Conservation (phyloP, 1,140 invertebrate genomes). For the Euglossa dilemma region DNA sequence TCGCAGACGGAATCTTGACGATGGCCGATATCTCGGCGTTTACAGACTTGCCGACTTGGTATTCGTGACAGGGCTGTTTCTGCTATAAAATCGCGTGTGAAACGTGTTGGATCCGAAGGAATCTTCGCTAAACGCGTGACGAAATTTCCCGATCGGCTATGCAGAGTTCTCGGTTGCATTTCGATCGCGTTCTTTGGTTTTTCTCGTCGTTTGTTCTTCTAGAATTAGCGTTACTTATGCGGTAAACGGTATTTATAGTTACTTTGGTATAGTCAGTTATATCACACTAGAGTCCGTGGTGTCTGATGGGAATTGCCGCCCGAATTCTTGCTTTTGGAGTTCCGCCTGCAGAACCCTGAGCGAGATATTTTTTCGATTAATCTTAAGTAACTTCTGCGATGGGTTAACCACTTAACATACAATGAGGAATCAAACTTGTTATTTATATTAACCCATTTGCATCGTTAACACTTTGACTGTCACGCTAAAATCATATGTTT, state of each 20-base stretch:
- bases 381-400: too few relatives aligned
- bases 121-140: neutral
- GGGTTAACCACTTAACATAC: too few relatives aligned
- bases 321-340: constrained; percentile 52
- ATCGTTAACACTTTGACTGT: too few relatives aligned
- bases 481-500: too few relatives aligned
- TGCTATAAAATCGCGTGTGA: constrained; percentile 18
- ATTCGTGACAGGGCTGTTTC: neutral
- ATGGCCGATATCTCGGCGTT: constrained; percentile 2
- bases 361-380: neutral
- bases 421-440: too few relatives aligned
- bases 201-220: constrained; percentile 24
- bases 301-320: constrained; percentile 34
- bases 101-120: neutral
- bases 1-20: constrained; percentile 52
- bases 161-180: neutral
- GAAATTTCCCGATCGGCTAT: constrained; percentile 1
- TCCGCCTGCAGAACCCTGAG: constrained; percentile 73
- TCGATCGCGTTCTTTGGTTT: constrained; percentile 1
- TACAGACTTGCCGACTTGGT: neutral
- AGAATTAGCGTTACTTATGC: constrained; percentile 39
- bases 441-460: too few relatives aligned
- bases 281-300: constrained; percentile 71
- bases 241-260: constrained; percentile 57
- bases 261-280: constrained; percentile 60